Evolutionary conservation across 2,113 vertebrate species (phyloP).

Genomic region (Pygathrix nemaeus): DNA sequence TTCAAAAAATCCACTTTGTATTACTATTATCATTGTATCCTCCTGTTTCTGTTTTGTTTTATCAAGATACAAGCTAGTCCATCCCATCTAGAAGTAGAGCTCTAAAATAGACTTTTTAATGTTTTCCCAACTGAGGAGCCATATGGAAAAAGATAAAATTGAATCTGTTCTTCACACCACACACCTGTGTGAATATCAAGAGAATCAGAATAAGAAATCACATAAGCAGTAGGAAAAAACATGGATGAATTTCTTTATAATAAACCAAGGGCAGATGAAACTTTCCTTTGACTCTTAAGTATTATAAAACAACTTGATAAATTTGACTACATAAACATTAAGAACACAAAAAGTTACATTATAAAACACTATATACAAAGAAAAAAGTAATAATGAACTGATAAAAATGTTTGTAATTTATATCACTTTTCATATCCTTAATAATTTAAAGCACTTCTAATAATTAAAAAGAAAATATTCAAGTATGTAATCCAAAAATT

Average conservation of each 20-base stretch:
- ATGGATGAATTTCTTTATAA: neutral
- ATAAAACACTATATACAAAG: neutral
- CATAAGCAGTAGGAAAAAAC: neutral
- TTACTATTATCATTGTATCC: constrained; percentile 17
- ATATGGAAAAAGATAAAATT: constrained; percentile 68
- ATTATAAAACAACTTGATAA: neutral
- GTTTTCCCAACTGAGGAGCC: constrained; percentile 47
- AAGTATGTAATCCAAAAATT: neutral
- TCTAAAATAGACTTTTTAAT: constrained; percentile 56
- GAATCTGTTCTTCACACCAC: constrained; percentile 57
- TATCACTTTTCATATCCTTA: neutral
- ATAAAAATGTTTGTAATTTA: neutral
- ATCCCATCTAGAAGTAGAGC: neutral
- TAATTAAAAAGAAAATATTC: neutral
- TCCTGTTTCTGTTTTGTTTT: constrained; percentile 46
- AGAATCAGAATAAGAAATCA: constrained; percentile 45
- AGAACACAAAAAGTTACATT: neutral
- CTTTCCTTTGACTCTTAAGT: neutral
- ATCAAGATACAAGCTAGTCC: neutral
- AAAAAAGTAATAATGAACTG: neutral
- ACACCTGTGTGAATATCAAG: constrained; percentile 60
- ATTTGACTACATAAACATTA: neutral
- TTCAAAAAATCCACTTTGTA: neutral
- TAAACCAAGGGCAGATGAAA: neutral
- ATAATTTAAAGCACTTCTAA: neutral